phyloP scores from a whole-genome alignment of 2,888 invertebrate species.

The Temnothorax ravouxi region DNA sequence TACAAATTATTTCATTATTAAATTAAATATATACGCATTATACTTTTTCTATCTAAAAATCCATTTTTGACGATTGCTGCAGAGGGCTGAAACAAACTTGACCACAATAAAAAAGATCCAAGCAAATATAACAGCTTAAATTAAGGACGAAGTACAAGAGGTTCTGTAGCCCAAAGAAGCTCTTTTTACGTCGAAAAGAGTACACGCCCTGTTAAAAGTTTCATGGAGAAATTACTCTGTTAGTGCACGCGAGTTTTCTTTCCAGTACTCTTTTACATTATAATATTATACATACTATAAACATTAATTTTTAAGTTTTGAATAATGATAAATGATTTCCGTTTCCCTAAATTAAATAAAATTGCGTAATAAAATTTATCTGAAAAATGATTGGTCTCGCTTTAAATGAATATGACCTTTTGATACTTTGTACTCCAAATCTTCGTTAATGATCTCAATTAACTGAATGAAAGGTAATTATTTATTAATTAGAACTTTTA shows the following conservation, averaged over 20 bases:
- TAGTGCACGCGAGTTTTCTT: not conserved
- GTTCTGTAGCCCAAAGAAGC: constrained; percentile 55
- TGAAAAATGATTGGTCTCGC: not conserved
- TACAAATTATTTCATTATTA: not conserved
- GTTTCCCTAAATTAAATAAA: not conserved
- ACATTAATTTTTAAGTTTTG: not conserved
- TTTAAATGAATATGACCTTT: not conserved
- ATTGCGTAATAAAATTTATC: not conserved
- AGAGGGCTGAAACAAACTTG: constrained; percentile 65
- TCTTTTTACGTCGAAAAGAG: constrained; percentile 51
- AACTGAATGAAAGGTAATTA: not conserved
- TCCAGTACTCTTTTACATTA: not conserved
- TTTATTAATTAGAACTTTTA: not conserved
- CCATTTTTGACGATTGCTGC: not conserved
- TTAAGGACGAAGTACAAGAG: constrained; percentile 74
- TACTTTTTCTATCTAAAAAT: constrained; percentile 5
- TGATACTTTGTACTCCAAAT: not conserved
- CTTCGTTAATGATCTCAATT: not conserved
- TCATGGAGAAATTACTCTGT: constrained; percentile 52
- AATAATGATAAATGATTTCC: not conserved
- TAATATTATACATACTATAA: not conserved
- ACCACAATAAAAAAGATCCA: constrained; percentile 77
- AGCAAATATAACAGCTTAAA: constrained; percentile 80
- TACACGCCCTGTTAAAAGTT: constrained; percentile 25
- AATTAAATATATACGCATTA: not conserved